Evolutionary conservation across 2,888 invertebrate genomes (phyloP), one percentile per base, ranked within the genome.

Genomic region (Synanthedon tipuliformis): DNA sequence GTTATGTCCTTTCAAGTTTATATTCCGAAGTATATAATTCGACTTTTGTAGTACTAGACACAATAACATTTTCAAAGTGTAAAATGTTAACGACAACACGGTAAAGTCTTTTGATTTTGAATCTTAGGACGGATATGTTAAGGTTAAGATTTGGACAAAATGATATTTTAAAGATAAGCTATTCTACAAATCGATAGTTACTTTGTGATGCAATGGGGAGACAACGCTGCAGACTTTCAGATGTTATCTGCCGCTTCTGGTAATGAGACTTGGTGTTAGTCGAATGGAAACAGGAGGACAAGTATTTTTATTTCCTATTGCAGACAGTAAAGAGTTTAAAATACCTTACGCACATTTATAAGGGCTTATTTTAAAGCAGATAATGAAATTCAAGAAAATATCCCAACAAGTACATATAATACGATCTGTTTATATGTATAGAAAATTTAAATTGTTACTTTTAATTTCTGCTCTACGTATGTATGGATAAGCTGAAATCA

Each of bases 201-300:
- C 67, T 73, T 71, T 73, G 72, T 73, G 69, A 71, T 63, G 59
- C 66, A 65, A 68, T 65, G 63, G 65, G 64, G 68, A 65, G 65
- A 64, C 71, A 69, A 64, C 66, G 72, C 73, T 65, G 65, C 66
- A 64, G 73, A 73, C 70, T 69, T 66, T 64, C 60, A 73, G 83
- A 81, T 80, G 58, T 69, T 80, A 81, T 83, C 79, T 61, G 65
- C 58, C 60, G 66, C 73, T 71, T 71, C 75, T 74, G 72, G 78
- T 81, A 81, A 80, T 77, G 78, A 80, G 76, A 75, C 63, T 75
- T 74, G 71, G 72, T 80, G 77, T 77, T 77, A 78, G 69, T 75
- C 66, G 70, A 62, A 72, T 76, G 75, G 75, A 78, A 79, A 74
- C 69, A 69, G 68, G 66, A 67, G 68, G 66, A 71, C 69, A 69